Conservation (phyloP, 2,888 invertebrate genomes). For the Thymelicus acteon region DNA sequence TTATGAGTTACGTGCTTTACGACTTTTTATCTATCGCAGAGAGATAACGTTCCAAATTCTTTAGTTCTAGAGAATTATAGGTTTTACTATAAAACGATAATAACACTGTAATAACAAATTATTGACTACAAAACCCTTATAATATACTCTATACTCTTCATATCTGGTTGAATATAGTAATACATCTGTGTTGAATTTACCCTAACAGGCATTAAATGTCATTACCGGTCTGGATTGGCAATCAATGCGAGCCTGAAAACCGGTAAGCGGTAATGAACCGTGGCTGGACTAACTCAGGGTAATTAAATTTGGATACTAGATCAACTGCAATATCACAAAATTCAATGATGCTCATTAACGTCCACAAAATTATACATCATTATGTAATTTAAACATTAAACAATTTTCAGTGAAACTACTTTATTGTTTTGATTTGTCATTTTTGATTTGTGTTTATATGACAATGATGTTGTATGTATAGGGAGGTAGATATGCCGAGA, state of each 20-base stretch:
- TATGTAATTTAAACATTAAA: no score
- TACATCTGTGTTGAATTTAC: conserved; percentile 31
- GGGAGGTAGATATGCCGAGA: no score
- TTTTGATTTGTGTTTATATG: not conserved
- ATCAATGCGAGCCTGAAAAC: conserved; percentile 42
- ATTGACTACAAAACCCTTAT: no score
- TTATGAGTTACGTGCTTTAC: no score
- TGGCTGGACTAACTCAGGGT: conserved; percentile 51
- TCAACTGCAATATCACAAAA: conserved; percentile 33
- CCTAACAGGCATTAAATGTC: conserved; percentile 22
- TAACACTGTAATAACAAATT: no score
- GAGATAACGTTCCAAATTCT: no score
- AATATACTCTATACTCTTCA: no score
- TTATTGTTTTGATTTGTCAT: not conserved
- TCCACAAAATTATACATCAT: not conserved
- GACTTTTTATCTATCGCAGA: no score
- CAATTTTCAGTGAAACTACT: not conserved
- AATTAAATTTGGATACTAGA: conserved; percentile 67
- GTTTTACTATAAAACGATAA: no score
- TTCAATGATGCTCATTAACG: conserved; percentile 1
- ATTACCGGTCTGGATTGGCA: conserved; percentile 39
- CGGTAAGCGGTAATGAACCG: conserved; percentile 58
- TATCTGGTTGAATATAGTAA: no score
- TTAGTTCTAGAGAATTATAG: no score
- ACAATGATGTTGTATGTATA: no score